A percentile compares a stretch with the other conserved stretches of the same genome.
These are phyloP conservation scores for Cheilosia soror DNA, from an alignment of 2,888 invertebrate genomes.

Conservation along the genomic window DNA sequence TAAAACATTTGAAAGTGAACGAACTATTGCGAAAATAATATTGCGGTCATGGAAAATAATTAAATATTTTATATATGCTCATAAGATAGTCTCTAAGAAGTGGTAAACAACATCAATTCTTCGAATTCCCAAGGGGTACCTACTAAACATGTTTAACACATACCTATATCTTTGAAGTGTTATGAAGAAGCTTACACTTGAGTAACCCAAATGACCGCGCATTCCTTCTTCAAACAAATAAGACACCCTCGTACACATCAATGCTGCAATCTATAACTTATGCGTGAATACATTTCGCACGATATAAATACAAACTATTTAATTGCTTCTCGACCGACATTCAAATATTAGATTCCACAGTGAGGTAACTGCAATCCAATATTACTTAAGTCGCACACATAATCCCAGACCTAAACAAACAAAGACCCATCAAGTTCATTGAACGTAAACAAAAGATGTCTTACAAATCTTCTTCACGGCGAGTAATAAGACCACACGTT, in stretches of 20 bases:
- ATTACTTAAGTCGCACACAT: slow-evolving; percentile 16
- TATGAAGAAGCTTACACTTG: neutral
- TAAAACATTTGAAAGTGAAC: too few species aligned
- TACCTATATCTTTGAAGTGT: neutral
- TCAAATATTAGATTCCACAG: slow-evolving; percentile 22
- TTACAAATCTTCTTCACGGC: slow-evolving; percentile 36
- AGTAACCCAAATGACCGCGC: neutral
- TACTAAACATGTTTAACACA: neutral
- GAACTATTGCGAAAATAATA: too few species aligned
- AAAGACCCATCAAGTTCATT: slow-evolving; percentile 56
- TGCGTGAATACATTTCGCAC: slow-evolving; percentile 15
- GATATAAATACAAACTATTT: neutral
- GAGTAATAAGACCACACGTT: neutral
- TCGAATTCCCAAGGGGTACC: neutral
- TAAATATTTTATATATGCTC: too few species aligned
- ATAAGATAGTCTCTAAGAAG: too few species aligned
- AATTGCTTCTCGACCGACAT: slow-evolving; percentile 4
- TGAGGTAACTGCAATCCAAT: slow-evolving; percentile 22
- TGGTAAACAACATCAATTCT: too few species aligned
- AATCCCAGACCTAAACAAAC: slow-evolving; percentile 28
- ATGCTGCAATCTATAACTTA: slow-evolving; percentile 1
- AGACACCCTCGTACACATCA: slow-evolving; percentile 5
- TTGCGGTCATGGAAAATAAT: too few species aligned
- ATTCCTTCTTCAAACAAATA: neutral
- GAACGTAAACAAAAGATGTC: slow-evolving; percentile 33